A percentile compares a stretch with the other conserved stretches of the same genome.
Conservation (phyloP, 2,113 vertebrate species). For the Phylloscopus whistleri region DNA sequence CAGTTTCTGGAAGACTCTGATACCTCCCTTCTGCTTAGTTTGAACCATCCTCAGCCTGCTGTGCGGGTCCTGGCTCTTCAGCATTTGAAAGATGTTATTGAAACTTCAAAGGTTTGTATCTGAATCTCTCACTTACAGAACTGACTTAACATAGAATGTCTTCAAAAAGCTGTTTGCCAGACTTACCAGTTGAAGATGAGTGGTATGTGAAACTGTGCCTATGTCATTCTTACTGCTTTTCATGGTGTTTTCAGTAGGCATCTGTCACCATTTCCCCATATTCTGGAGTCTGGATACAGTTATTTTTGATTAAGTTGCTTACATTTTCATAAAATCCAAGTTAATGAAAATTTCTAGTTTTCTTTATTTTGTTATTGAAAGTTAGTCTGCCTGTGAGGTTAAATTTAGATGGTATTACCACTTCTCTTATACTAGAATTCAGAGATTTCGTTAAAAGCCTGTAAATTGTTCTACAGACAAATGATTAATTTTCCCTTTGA, state of each 20-base stretch:
- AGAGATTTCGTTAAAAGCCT: background rate
- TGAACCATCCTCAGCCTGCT: conserved; percentile 87
- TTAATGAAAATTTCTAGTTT: background rate
- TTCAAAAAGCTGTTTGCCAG: background rate
- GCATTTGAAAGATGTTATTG: conserved; percentile 79
- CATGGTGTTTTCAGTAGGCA: background rate
- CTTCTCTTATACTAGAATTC: background rate
- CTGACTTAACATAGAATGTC: background rate
- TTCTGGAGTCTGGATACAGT: background rate
- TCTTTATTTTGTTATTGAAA: background rate
- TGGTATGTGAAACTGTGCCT: background rate
- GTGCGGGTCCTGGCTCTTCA: conserved; percentile 85
- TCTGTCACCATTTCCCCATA: background rate
- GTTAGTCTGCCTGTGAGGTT: background rate
- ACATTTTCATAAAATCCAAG: background rate
- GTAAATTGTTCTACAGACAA: background rate
- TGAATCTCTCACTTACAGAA: background rate
- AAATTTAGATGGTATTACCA: background rate
- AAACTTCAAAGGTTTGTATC: conserved; percentile 79
- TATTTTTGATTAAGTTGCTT: background rate
- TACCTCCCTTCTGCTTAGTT: conserved; percentile 88
- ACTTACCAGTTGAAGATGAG: background rate
- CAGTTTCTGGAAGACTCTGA: conserved; percentile 88
- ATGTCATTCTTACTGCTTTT: background rate
- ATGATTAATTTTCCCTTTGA: background rate